Evolutionary conservation across 53 echinoderm and acorn worm species (phyloP).

Genomic region (Crossaster papposus): DNA sequence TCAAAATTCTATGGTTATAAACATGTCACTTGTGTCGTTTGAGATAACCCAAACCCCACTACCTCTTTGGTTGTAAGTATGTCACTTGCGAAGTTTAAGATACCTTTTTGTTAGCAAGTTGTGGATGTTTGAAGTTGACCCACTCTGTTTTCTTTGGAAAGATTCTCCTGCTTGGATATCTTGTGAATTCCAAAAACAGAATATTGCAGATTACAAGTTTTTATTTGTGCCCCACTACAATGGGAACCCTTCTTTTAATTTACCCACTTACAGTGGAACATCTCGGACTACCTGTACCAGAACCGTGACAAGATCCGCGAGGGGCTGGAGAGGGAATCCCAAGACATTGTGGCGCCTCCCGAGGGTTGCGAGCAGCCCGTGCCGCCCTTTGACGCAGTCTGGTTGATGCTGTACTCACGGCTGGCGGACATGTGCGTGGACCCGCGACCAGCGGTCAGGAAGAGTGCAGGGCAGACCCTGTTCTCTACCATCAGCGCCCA

Average conservation of each 20-base stretch:
- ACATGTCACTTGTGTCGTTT: too few species aligned
- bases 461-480: slow-evolving; percentile 95
- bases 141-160: too few species aligned
- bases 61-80: too few species aligned
- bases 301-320: slow-evolving; percentile 86
- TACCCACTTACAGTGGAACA: slow-evolving; percentile 82
- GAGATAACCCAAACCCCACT: too few species aligned
- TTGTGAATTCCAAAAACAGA: too few species aligned
- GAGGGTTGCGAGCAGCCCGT: slow-evolving; percentile 84
- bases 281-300: slow-evolving; percentile 97
- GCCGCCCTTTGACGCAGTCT: slow-evolving; percentile 96
- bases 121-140: too few species aligned
- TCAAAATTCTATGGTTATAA: too few species aligned
- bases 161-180: too few species aligned
- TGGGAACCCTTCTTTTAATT: not conserved
- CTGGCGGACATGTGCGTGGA: slow-evolving; percentile 97
- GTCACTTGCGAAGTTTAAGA: too few species aligned
- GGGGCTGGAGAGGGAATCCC: slow-evolving; percentile 76
- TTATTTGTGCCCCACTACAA: too few species aligned
- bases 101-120: too few species aligned
- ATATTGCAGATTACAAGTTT: too few species aligned
- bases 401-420: slow-evolving; percentile 92
- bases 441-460: slow-evolving; percentile 92
- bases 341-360: slow-evolving; percentile 48
- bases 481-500: slow-evolving; percentile 99